Conservation (phyloP, 1,140 invertebrate genomes). For the Leptopilina boulardi region DNA sequence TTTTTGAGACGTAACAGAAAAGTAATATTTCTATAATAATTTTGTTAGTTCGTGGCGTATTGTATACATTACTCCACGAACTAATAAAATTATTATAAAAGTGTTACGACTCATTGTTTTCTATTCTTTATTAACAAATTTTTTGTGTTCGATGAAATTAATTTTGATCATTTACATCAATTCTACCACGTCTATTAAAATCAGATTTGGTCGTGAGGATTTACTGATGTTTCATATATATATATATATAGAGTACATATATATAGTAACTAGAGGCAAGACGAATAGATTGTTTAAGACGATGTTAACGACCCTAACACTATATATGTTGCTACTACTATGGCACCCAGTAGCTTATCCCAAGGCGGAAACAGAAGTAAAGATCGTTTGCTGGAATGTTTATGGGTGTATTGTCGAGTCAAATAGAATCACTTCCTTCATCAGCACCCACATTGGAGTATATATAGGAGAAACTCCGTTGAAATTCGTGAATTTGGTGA, state of each 20-base stretch:
- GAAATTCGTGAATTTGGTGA: conserved; percentile 58
- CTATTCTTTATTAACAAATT: no score
- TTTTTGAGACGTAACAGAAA: no score
- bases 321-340: neutral
- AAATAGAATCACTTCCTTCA: conserved; percentile 36
- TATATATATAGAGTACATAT: no score
- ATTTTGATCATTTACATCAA: no score
- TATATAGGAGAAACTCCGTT: conserved; percentile 17
- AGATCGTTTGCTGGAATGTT: conserved; percentile 42
- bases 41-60: no score
- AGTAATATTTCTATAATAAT: no score
- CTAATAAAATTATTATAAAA: no score
- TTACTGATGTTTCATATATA: neutral
- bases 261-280: conserved; percentile 42
- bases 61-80: no score
- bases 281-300: conserved; percentile 53
- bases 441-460: conserved; percentile 52
- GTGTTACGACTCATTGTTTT: no score
- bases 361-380: conserved; percentile 45
- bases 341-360: neutral
- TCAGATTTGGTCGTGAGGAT: neutral
- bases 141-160: no score
- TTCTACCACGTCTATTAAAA: no score
- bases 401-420: conserved; percentile 48
- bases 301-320: conserved; percentile 54